Conservation (phyloP, 1,140 invertebrate genomes). For the Macrosteles quadrilineatus region DNA sequence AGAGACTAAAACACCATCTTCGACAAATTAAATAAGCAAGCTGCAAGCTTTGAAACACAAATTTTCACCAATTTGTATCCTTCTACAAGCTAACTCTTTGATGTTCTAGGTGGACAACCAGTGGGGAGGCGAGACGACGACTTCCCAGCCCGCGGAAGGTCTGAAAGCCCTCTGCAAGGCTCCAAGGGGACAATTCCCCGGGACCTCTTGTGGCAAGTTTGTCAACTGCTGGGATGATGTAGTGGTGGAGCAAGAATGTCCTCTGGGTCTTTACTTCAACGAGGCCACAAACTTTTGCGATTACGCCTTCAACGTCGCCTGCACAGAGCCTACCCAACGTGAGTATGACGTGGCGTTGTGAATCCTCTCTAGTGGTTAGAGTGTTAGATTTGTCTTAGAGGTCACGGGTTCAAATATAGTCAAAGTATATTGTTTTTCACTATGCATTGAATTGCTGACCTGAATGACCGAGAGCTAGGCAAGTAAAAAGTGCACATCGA, state of each 20-base stretch:
- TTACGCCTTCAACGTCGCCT: slow-evolving; percentile 63
- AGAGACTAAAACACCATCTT: too few relatives aligned
- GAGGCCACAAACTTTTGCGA: slow-evolving; percentile 56
- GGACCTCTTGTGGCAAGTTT: slow-evolving; percentile 62
- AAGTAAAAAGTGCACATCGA: too few relatives aligned
- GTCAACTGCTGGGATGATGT: slow-evolving; percentile 71
- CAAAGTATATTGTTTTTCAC: too few relatives aligned
- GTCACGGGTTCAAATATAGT: background rate
- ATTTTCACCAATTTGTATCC: too few relatives aligned
- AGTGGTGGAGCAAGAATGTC: slow-evolving; percentile 64
- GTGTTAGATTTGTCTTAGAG: slow-evolving; percentile 51
- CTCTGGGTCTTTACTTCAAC: slow-evolving; percentile 60
- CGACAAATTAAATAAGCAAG: too few relatives aligned
- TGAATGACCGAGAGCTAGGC: too few relatives aligned
- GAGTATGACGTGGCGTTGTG: slow-evolving; percentile 33
- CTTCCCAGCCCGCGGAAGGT: slow-evolving; percentile 21
- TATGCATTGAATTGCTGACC: too few relatives aligned
- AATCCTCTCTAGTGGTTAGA: too few relatives aligned
- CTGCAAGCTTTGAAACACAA: too few relatives aligned
- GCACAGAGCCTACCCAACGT: slow-evolving; percentile 39
- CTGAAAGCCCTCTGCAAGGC: slow-evolving; percentile 39
- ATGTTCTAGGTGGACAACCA: slow-evolving; percentile 11
- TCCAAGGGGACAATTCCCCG: slow-evolving; percentile 61
- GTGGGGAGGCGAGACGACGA: slow-evolving; percentile 12
- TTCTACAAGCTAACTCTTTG: too few relatives aligned